Evolutionary conservation across 2,113 vertebrate species (phyloP).

Genomic region (Scophthalmus maximus): DNA sequence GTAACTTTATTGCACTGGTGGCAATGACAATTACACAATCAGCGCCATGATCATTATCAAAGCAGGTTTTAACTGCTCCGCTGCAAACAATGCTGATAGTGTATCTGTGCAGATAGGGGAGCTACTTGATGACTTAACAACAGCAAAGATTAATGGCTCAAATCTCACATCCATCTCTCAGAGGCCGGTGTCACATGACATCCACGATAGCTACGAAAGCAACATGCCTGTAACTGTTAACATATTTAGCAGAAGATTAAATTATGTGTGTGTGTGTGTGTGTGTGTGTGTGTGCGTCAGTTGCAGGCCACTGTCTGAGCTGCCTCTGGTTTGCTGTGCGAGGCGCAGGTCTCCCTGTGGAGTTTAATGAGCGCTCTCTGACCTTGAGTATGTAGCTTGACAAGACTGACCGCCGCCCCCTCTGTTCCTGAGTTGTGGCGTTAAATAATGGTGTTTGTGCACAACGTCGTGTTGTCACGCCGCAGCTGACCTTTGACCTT

Average conservation of each 20-base stretch:
- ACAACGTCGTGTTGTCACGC: not conserved
- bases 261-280: too few relatives aligned
- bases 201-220: not conserved
- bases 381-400: too few relatives aligned
- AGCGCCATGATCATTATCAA: not conserved
- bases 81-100: not conserved
- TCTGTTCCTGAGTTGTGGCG: too few relatives aligned
- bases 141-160: not conserved
- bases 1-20: too few relatives aligned
- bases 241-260: too few relatives aligned
- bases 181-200: not conserved
- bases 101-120: not conserved
- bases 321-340: too few relatives aligned
- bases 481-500: not conserved
- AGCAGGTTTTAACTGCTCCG: not conserved
- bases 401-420: too few relatives aligned
- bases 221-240: too few relatives aligned
- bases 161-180: not conserved
- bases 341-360: too few relatives aligned
- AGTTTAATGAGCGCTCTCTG: too few relatives aligned
- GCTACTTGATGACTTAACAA: not conserved
- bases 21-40: too few relatives aligned
- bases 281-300: not conserved
- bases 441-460: not conserved
- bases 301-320: not conserved